Base-by-base conservation (phyloP, 2,797 vertebrate species). In the Mus caroli region DNA sequence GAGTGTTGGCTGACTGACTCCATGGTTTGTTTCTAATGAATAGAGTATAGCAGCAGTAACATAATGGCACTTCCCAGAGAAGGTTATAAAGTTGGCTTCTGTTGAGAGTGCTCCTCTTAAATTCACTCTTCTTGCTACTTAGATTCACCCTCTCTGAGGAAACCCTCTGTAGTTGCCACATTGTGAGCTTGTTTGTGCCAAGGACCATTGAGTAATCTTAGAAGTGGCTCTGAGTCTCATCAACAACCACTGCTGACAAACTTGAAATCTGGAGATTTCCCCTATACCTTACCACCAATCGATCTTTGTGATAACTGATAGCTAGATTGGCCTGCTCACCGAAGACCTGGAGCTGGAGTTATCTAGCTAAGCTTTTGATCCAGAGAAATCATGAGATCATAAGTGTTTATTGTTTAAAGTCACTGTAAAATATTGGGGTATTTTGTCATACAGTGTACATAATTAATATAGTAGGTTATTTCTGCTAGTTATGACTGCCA, bases 401-500 rank as follows among this genome's bases (percentile, higher is more conserved):
- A 40, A 79, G 79, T 64, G 76, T 69, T 87, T 88, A 69, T 85
- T 78, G 31, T 79, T 78, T 71, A 71, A 60, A 86, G 62, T 89
- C 52, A 75, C 82, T 40, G 24, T 52, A 19, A 94, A 71, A 34
- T 71, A 34, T 86, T 17, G 26, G 26, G 52, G 3, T 90, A 69
- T 6, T 94, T 90, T 84, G 50, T 69, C 79, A 3, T 77, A 58
- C 12, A 50, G 37, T 20, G 14, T 14, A 22, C 31, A 34, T 34
- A 15, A 46, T 4, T 84, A 77, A 77, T 46, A 17, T 3, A 67
- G 15, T 67, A 94, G 54, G 6, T 15, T 86, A 67, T 52, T 75
- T 94, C 43, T 28, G 64, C 17, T 3, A 10, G n/a, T 20, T 37
- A 71, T 19, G 69, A 71, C 54, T 60, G 56, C 52, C 62, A 79